phyloP scores from a whole-genome alignment of 2,888 invertebrate species.

The Phengaris alcon region DNA sequence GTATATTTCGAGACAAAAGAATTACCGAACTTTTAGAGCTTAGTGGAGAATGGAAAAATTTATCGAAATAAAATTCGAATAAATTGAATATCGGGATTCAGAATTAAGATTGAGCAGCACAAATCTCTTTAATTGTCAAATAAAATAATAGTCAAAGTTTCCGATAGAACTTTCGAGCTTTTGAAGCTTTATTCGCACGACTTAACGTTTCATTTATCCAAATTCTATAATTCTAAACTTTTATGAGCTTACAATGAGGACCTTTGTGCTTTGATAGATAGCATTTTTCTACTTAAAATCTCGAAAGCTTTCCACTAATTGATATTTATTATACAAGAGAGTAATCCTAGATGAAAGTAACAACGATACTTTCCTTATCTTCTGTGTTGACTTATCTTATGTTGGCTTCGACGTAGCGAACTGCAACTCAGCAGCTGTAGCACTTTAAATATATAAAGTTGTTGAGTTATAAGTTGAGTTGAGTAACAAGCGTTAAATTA shows the following conservation, averaged over 20 bases:
- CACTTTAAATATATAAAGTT: background rate
- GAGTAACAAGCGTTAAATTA: too few relatives aligned
- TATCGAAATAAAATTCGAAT: background rate
- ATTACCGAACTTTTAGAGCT: background rate
- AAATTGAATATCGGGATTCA: conserved; percentile 6
- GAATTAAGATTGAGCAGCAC: conserved; percentile 13
- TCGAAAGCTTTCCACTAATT: background rate
- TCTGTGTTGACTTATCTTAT: background rate
- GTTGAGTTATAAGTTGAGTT: too few relatives aligned
- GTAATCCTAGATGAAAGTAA: background rate
- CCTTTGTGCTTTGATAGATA: conserved; percentile 18
- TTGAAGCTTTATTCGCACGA: conserved; percentile 18
- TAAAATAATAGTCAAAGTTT: conserved; percentile 1
- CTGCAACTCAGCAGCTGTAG: background rate
- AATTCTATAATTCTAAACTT: conserved; percentile 29
- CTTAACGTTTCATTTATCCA: conserved; percentile 28
- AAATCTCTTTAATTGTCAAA: background rate
- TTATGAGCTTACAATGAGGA: conserved; percentile 26
- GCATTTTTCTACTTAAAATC: background rate
- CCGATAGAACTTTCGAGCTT: conserved; percentile 11
- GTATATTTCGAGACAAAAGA: background rate
- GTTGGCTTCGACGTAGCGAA: background rate
- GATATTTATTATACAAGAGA: background rate
- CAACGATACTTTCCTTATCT: background rate
- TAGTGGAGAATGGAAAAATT: background rate